Evolutionary conservation across 1,140 invertebrate genomes (phyloP).

Genomic region (Coenobita brevimanus): DNA sequence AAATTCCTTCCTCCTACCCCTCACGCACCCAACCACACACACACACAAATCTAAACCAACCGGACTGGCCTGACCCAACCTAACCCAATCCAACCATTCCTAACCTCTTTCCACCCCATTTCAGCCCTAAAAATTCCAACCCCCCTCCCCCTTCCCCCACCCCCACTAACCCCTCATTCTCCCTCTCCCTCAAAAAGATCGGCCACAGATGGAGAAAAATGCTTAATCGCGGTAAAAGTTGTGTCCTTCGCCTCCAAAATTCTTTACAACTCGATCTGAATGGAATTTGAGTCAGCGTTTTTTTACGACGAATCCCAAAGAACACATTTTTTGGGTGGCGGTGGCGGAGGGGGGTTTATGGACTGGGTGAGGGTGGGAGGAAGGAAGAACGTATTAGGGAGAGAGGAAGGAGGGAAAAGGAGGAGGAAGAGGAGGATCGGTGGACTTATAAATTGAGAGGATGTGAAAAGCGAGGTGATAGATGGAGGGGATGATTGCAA

Average conservation of each 20-base stretch:
- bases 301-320: too few species aligned
- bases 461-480: not conserved
- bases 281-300: constrained; percentile 14
- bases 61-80: too few species aligned
- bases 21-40: constrained; percentile 1
- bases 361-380: not conserved
- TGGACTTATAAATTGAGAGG: not conserved
- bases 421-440: not conserved
- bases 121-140: not conserved
- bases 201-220: not conserved
- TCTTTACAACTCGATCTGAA: constrained; percentile 37
- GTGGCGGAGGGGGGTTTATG: not conserved
- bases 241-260: constrained; percentile 9
- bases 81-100: too few species aligned
- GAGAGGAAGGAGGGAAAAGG: not conserved
- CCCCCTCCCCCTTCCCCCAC: not conserved
- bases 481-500: not conserved
- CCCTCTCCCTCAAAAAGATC: not conserved
- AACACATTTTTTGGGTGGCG: too few species aligned
- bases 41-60: too few species aligned
- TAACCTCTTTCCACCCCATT: not conserved
- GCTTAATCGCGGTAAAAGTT: constrained; percentile 20
- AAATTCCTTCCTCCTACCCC: not conserved
- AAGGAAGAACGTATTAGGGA: not conserved
- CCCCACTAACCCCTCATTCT: not conserved